phyloP scores from a whole-genome alignment of 2,113 vertebrate genomes.

The Crotalus viridis region DNA sequence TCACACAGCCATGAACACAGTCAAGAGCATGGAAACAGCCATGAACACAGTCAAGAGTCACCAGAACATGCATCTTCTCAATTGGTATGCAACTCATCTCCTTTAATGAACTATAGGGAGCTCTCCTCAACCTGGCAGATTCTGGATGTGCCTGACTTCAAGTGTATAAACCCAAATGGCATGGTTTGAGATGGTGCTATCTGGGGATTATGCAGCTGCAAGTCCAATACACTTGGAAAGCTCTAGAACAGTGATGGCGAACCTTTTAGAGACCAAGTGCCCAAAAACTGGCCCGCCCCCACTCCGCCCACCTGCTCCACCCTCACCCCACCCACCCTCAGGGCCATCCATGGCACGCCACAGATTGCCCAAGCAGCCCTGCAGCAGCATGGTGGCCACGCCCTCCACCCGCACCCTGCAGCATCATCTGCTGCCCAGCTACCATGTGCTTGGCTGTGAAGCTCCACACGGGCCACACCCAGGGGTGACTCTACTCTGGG shows the following conservation, averaged over 20 bases:
- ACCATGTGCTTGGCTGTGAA: too few relatives aligned
- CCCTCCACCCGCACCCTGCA: too few relatives aligned
- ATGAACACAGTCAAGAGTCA: slow-evolving; percentile 32
- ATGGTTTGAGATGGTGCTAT: not conserved
- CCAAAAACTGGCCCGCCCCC: too few relatives aligned
- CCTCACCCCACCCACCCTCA: too few relatives aligned
- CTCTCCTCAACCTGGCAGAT: not conserved
- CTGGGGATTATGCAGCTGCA: not conserved
- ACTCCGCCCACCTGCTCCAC: too few relatives aligned
- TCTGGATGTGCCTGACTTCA: not conserved
- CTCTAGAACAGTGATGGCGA: not conserved
- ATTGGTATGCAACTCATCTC: slow-evolving; percentile 31
- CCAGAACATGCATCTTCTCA: slow-evolving; percentile 41
- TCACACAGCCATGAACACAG: slow-evolving; percentile 34
- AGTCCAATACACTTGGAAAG: not conserved
- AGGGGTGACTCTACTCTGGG: too few relatives aligned
- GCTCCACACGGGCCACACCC: too few relatives aligned
- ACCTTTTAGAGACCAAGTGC: too few relatives aligned
- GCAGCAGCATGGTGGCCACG: too few relatives aligned
- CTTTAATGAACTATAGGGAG: not conserved
- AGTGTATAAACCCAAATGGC: not conserved
- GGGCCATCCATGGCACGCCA: too few relatives aligned
- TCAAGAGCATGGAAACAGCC: slow-evolving; percentile 20
- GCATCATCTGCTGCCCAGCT: too few relatives aligned
- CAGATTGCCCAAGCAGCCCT: too few relatives aligned